Base-by-base conservation (phyloP, 2,113 vertebrate genomes). In the Heterotilapia buettikoferi region DNA sequence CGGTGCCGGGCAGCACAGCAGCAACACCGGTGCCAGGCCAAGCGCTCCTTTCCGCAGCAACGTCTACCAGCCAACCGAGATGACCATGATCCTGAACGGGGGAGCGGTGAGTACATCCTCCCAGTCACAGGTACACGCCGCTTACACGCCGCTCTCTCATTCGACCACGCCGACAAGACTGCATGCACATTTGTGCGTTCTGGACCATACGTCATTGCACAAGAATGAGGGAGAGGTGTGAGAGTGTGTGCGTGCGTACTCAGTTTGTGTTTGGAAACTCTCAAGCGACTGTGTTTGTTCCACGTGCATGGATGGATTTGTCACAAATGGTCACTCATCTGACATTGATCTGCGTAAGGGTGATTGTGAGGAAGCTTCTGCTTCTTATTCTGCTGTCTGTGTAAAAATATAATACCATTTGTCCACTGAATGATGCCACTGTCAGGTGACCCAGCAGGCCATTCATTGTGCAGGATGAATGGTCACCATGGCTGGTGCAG, bases 11-110 rank as follows among this genome's bases (percentile, higher is more conserved):
- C 98, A 98, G 87, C 97, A 97, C n/a, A 99, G 97, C 2, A 97
- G 97, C 86, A 98, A 96, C 80, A 93, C 97, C 73, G 98, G 96
- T 4, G 94, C 95, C 88, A 95, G 98, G 90, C 98, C 98, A 33
- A 99, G 97, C 3, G 98, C 98, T 66, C 98, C 98, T 4, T 99
- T 99, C 92, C 96, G 98, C 94, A 99, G 98, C 97, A 99, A 99
- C 59, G 98, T 99, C 76, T 99, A 99, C 95, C 98, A 99, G 96
- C 98, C 98, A 66, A 99, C 98, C 9, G 98, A 99, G 96, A 99
- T 99, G 98, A 98, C 98, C 88, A 98, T 99, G 92, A 98, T 99
- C 92, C 97, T 99, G 83, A 99, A 99, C 63, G 98, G 98, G 83
- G 98, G 98, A 95, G 98, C 98, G 93, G 98, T 99, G 97, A 99